Conservation (phyloP, 2,113 vertebrate species). For the Taxidea taxus region DNA sequence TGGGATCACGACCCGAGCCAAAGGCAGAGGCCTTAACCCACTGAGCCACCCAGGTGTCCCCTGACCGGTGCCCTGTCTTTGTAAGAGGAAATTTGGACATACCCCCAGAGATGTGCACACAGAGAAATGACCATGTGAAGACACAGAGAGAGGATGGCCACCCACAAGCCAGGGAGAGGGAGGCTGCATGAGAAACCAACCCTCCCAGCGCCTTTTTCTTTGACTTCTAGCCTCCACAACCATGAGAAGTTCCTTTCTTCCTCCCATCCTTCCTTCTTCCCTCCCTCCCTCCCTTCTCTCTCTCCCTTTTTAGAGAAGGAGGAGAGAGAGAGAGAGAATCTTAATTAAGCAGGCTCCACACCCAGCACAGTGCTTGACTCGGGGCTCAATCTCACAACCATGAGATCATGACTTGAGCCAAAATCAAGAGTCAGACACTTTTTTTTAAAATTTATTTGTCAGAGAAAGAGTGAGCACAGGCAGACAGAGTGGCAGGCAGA, state of each 20-base stretch:
- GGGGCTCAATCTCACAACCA: neutral
- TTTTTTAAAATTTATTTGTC: no score
- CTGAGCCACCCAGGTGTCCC: no score
- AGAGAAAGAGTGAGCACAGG: no score
- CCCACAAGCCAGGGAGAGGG: neutral
- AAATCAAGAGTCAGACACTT: neutral
- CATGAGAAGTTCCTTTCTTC: no score
- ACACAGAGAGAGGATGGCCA: neutral
- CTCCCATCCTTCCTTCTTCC: no score
- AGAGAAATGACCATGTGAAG: neutral
- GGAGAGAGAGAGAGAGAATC: neutral
- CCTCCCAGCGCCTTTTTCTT: neutral
- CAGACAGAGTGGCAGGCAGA: no score
- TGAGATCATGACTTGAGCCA: neutral
- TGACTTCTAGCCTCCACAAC: neutral
- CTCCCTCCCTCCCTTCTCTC: no score
- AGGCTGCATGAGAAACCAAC: neutral
- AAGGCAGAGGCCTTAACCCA: no score
- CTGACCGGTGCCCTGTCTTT: neutral
- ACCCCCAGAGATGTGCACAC: neutral
- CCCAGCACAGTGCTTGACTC: neutral
- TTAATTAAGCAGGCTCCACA: no score
- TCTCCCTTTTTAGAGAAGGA: no score
- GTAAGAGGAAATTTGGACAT: neutral
- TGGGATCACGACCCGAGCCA: no score